Evolutionary conservation across 2,113 vertebrate genomes (phyloP).

Genomic region (Megaceryle maxima): DNA sequence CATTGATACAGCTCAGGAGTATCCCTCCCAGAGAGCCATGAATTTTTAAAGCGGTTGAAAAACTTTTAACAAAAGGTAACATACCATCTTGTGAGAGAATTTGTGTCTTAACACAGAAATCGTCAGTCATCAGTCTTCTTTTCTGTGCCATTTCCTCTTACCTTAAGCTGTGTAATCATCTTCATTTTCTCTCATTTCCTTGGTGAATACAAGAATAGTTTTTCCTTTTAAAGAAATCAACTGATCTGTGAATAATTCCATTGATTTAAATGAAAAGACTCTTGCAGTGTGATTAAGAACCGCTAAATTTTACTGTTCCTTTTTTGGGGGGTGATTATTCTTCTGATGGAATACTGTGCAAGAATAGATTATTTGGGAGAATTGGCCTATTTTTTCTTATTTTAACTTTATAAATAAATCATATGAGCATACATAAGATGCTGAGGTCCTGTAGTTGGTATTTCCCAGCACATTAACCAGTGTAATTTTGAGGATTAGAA

Average conservation of each 20-base stretch:
- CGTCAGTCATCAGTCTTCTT: background rate
- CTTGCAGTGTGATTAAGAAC: background rate
- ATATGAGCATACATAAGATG: background rate
- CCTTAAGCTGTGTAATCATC: background rate
- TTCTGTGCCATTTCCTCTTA: constrained; percentile 9
- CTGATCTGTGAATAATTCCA: constrained; percentile 9
- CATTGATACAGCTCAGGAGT: background rate
- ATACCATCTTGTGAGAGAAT: background rate
- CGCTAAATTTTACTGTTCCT: background rate
- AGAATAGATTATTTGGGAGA: background rate
- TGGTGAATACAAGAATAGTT: background rate
- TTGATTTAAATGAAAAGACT: background rate
- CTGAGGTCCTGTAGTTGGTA: background rate
- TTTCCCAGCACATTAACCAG: background rate
- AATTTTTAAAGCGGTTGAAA: background rate
- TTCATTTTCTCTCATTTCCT: background rate
- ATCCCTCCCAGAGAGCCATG: background rate
- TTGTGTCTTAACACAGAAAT: background rate
- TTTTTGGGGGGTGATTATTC: background rate
- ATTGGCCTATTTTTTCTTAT: background rate
- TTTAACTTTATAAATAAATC: background rate
- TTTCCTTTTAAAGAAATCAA: constrained; percentile 17
- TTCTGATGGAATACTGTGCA: background rate
- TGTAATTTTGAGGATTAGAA: background rate
- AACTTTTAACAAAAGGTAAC: background rate